These are phyloP conservation scores for Catharus fuscescens DNA, from an alignment of 2,113 vertebrate genomes.

Conservation along the genomic window DNA sequence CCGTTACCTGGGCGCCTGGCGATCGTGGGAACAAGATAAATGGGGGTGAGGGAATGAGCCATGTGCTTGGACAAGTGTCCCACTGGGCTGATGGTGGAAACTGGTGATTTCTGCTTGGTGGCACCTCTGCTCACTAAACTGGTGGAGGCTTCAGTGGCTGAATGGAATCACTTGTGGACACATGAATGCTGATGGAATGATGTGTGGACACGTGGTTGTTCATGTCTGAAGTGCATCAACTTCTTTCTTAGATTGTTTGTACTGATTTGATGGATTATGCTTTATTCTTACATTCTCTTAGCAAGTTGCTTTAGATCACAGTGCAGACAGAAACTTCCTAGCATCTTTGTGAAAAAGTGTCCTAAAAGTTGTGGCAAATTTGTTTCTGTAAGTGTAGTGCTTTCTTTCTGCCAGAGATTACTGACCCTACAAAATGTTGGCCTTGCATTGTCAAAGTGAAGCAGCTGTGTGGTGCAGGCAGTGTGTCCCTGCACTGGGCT, in stretches of 20 bases:
- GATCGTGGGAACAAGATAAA: neutral
- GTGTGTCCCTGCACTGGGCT: neutral
- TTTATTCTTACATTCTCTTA: neutral
- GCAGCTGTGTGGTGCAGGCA: neutral
- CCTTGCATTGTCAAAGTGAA: neutral
- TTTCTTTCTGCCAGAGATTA: neutral
- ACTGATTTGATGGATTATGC: neutral
- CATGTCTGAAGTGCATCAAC: neutral
- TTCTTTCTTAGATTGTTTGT: neutral
- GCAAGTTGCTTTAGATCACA: neutral
- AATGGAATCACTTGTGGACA: neutral
- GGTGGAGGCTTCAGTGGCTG: neutral
- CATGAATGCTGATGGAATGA: neutral
- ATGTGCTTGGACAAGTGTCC: neutral
- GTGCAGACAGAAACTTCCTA: neutral
- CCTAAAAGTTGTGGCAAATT: neutral
- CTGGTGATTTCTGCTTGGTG: neutral
- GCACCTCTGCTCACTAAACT: neutral
- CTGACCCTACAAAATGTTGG: neutral
- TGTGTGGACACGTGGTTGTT: neutral
- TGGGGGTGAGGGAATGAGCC: neutral
- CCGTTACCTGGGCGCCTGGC: neutral
- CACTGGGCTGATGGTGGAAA: neutral
- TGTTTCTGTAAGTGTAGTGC: neutral
- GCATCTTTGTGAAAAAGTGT: neutral